These are phyloP conservation scores for Sebastiscus albofasciatus DNA, from an alignment of 2,797 vertebrate species.

Conservation along the genomic window DNA sequence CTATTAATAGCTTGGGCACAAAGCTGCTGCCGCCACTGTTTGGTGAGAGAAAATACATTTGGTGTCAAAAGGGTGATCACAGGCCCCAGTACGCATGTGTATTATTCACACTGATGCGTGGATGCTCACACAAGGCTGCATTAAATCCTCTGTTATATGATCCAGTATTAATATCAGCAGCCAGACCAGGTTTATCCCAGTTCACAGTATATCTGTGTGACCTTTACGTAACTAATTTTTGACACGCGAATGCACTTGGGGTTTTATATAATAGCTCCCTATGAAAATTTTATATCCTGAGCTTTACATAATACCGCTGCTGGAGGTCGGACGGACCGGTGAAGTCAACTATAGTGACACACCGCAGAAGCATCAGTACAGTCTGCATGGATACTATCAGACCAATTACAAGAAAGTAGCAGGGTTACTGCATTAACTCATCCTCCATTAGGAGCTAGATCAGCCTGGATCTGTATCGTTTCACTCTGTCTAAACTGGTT, in stretches of 20 bases:
- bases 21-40: slow-evolving; percentile 42
- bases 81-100: background rate
- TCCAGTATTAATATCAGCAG: background rate
- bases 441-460: slow-evolving; percentile 20
- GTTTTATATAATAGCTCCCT: slow-evolving; percentile 56
- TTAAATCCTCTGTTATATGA: background rate
- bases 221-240: slow-evolving; percentile 59
- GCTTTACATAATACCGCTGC: slow-evolving; percentile 56
- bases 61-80: slow-evolving; percentile 26
- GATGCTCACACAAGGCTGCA: background rate
- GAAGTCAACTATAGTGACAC: slow-evolving; percentile 27
- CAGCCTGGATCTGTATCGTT: background rate
- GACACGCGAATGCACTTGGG: slow-evolving; percentile 46
- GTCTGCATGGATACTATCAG: slow-evolving; percentile 25
- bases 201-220: background rate
- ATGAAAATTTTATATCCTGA: slow-evolving; percentile 43
- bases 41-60: slow-evolving; percentile 44
- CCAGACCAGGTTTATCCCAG: background rate
- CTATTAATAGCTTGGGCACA: slow-evolving; percentile 73
- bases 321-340: slow-evolving; percentile 7
- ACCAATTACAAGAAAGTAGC: slow-evolving; percentile 21
- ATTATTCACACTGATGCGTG: background rate
- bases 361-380: background rate
- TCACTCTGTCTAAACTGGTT: background rate
- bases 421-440: slow-evolving; percentile 15